Base-by-base conservation (phyloP, 2,888 invertebrate species). In the Aporophyla lueneburgensis region DNA sequence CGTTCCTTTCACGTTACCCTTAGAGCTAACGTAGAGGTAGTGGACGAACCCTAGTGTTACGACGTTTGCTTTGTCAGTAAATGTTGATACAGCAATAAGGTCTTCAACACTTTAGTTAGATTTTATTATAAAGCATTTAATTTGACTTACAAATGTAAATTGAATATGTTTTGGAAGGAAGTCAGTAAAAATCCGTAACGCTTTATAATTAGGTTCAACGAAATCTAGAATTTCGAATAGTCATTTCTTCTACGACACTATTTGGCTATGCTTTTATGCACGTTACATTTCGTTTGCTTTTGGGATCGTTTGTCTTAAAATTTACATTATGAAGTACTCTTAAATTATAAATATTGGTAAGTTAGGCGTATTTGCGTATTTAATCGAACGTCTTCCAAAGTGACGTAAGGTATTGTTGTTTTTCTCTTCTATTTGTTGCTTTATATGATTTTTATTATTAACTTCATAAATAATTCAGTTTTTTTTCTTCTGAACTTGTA, bases 361-460 rank as follows among this genome's bases (percentile, higher is more conserved):
- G 95, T 92, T 96, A 96, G 94, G 84, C 84, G 87, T 95, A 95
- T 94, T 94, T 92, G 94, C 95, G 93, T 95, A 92, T 94, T 93
- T 95, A 95, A 96, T 96, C 96, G 91, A 94, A 95, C 96, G 96
- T 96, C 96, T 96, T 96, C 96, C 96, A 96, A 95, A 92, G 95
- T 95, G 96, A 96, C 96, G 96, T 96, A 94, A 96, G 94, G 91
- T 92, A 86, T 89, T 81, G 78, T 89, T 85, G 76, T 88, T 87
- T 85, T 86, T 78, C 74, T 86, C 76, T 81, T 86, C 27, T 59
- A 73, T 86, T 77, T 79, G 71, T 86, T 84, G 75, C 74, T 83
- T 76, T 86, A 21, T 76, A 68, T 69, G 21, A 56, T 74, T 84
- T 74, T 74, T 73, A 74, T 71, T 51, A 65, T 78, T 68, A 71